A percentile compares a stretch with the other conserved stretches of the same genome.
Evolutionary conservation across 2,888 invertebrate genomes (phyloP).

Genomic region (Cinara cedri): DNA sequence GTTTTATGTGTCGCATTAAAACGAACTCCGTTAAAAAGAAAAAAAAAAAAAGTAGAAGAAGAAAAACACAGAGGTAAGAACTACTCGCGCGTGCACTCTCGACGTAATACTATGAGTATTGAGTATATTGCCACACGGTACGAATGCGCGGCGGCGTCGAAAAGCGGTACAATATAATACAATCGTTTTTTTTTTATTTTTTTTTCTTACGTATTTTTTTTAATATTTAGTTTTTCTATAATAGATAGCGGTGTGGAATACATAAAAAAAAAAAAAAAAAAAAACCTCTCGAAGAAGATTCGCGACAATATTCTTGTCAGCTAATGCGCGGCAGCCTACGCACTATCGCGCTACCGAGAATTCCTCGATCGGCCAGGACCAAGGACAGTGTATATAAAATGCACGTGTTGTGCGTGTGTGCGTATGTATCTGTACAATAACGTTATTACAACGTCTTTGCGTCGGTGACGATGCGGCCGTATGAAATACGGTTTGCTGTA

Average conservation of each 20-base stretch:
- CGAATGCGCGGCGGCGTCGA: not conserved
- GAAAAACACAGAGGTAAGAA: too few relatives aligned
- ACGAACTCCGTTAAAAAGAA: not conserved
- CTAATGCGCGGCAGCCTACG: conserved; percentile 8
- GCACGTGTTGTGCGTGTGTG: too few relatives aligned
- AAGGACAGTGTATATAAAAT: not conserved
- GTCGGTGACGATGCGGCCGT: too few relatives aligned
- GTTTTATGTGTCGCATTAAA: not conserved
- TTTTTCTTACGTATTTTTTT: not conserved
- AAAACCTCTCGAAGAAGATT: conserved; percentile 23
- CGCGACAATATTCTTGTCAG: conserved; percentile 27
- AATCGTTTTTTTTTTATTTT: not conserved
- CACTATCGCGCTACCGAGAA: conserved; percentile 1
- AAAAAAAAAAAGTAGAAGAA: too few relatives aligned
- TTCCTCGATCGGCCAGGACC: conserved; percentile 17
- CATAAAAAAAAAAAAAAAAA: not conserved
- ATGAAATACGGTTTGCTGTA: too few relatives aligned
- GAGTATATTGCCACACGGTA: too few relatives aligned
- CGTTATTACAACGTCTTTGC: not conserved
- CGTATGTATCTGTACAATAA: too few relatives aligned
- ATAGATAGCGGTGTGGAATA: too few relatives aligned
- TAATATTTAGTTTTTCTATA: not conserved
- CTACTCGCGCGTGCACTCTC: not conserved
- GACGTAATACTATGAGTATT: not conserved
- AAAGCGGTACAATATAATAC: conserved; percentile 1